Evolutionary conservation across 2,113 vertebrate species (phyloP).

Genomic region (Cyanocitta stelleri): DNA sequence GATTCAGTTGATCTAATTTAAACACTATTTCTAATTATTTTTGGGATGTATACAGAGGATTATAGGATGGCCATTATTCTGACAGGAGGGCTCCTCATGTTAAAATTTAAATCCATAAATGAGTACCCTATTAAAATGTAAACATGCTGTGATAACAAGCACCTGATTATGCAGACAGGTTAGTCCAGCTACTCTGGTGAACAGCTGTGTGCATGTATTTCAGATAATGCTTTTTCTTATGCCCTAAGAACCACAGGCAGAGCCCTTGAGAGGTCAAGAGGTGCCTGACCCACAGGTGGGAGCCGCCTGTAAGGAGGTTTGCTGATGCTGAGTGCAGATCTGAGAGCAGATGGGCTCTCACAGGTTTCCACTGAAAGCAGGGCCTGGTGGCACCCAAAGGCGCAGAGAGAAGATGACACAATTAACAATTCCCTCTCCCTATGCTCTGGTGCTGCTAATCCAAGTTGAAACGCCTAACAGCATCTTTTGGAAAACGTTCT

Average conservation of each 20-base stretch:
- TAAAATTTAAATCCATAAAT: constrained; percentile 27
- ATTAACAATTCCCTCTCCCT: not conserved
- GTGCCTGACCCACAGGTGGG: not conserved
- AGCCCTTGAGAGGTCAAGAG: not conserved
- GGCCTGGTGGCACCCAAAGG: not conserved
- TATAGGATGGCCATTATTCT: constrained; percentile 7
- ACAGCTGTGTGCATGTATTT: not conserved
- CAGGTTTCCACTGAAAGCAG: not conserved
- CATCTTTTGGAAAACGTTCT: not conserved
- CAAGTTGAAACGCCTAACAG: not conserved
- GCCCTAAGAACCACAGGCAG: not conserved
- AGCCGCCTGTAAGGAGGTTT: not conserved
- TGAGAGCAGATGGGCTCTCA: not conserved
- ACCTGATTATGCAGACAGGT: not conserved
- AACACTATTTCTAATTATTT: constrained; percentile 21
- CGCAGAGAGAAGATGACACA: not conserved
- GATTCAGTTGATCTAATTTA: constrained; percentile 42
- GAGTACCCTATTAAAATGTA: constrained; percentile 7
- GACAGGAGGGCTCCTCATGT: constrained; percentile 15
- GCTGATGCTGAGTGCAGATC: not conserved
- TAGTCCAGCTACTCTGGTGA: not conserved
- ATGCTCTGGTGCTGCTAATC: not conserved
- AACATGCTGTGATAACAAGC: constrained; percentile 34
- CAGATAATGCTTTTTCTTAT: not conserved
- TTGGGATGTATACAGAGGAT: not conserved